phyloP scores from a whole-genome alignment of 2,113 vertebrate genomes.

The Melospiza melodia region DNA sequence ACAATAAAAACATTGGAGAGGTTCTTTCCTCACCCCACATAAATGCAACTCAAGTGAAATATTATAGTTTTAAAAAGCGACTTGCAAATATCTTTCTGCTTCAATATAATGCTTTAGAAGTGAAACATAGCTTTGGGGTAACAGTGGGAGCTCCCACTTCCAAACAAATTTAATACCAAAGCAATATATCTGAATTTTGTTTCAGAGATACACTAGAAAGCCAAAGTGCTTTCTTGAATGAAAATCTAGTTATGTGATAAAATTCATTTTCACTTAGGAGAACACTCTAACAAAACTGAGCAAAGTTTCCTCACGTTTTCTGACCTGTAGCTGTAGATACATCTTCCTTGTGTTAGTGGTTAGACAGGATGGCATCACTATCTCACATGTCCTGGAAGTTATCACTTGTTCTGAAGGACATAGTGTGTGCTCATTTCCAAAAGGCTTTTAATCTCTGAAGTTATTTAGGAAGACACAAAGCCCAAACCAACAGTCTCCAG shows the following conservation, averaged over 20 bases:
- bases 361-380: neutral
- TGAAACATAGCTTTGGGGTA: neutral
- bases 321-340: neutral
- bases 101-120: neutral
- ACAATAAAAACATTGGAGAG: neutral
- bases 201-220: neutral
- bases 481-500: neutral
- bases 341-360: neutral
- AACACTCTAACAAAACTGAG: neutral
- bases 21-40: neutral
- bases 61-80: neutral
- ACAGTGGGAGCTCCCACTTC: neutral
- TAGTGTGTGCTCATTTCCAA: neutral
- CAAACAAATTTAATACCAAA: neutral
- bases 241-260: neutral
- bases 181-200: constrained; percentile 7
- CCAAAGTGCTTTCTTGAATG: neutral
- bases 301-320: neutral
- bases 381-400: neutral
- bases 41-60: neutral
- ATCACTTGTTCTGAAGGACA: neutral
- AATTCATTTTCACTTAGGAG: neutral
- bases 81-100: neutral
- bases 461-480: neutral
- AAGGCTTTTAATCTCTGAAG: neutral